Base-by-base conservation (phyloP, 2,113 vertebrate species). In the Motacilla alba region DNA sequence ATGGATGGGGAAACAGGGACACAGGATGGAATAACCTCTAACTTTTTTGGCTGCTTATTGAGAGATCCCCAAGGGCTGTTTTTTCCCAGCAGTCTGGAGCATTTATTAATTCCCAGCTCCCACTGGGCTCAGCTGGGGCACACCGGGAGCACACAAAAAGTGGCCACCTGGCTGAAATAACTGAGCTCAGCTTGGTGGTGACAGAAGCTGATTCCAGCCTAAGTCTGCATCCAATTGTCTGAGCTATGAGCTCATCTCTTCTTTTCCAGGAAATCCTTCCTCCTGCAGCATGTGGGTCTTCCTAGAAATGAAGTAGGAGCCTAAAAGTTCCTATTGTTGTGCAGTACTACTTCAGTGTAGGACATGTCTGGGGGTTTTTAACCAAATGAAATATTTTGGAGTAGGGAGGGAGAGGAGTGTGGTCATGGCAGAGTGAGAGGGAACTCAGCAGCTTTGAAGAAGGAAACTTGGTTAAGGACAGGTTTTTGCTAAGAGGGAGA, bases 191-290 rank as follows among this genome's bases (percentile, higher is more conserved):
- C 1, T 0, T 37, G 60, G 55, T 47, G 58, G 53, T 69, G 76
- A 50, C 59, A 89, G 53, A 13, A 35, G 28, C 23, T 72, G 81
- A 68, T 87, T 31, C 39, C 62, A 87, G 18, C 20, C 47, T 8
- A 8, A 10, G 11, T 35, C 56, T 91, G 70, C 7, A 27, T 75
- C 37, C 74, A 82, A 10, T 55, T 84, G 13, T 26, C 81, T 82
- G 74, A 75, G 66, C 66, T 31, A 23, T 82, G 90, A 96, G 82
- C 21, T 94, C 70, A 79, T 76, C 58, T 87, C n/a, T 72, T 55
- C 64, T 89, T 39, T 94, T 86, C 81, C 87, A 87, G 60, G 66
- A 93, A 94, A 74, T 64, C 63, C 46, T 83, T 90, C 68, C 53
- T 80, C 7, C 0, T 30, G 53, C 3, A 76, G 28, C 37, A 37